Evolutionary conservation across 2,113 vertebrate species (phyloP), one percentile per base, ranked within the genome.

Genomic region (Parotia lawesii): DNA sequence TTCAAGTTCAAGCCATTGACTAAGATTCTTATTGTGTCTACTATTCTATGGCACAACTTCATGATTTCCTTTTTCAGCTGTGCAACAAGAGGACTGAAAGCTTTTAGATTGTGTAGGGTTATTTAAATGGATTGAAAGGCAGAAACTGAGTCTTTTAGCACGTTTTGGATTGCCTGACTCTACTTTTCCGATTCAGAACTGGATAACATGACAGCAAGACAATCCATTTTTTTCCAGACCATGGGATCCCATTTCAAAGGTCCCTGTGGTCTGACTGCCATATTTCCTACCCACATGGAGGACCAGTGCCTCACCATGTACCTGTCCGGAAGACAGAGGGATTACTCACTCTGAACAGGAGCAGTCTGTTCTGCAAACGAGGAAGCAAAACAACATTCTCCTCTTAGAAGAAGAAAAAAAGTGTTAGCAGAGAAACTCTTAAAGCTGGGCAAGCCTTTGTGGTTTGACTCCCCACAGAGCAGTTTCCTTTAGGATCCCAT

Each of bases 271-370:
- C 28, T 60, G 28, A 37, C 31, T 51, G 11, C 8, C 1, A 1
- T 80, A 11, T 23, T 48, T 9, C 8, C 17, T 54, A 42, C 9
- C 12, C 28, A 28, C 6, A 8, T 5, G 23, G 8, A 72, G 8
- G 9, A 16, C n/a, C 27, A n/a, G 9, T 6, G 11, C 16, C 21
- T 57, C 21, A 57, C 17, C 1, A 3, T 15, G 24, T n/a, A 33
- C 8, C 5, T 27, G 21, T 33, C 37, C 24, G 8, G 20, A 66
- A 82, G 17, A n/a, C 0, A 0, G 2, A 50, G 12, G 21, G 11
- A 35, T 25, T 11, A 4, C 2, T 56, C 8, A 11, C 9, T 72
- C 25, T 54, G 15, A 72, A 44, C 5, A 72, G 28, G 14, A 60
- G 23, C 15, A 60, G 4, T 10, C 16, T 66, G 15, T 31, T 80